Conservation (phyloP, 2,888 invertebrate species). For the Scaptomyza polygonia region DNA sequence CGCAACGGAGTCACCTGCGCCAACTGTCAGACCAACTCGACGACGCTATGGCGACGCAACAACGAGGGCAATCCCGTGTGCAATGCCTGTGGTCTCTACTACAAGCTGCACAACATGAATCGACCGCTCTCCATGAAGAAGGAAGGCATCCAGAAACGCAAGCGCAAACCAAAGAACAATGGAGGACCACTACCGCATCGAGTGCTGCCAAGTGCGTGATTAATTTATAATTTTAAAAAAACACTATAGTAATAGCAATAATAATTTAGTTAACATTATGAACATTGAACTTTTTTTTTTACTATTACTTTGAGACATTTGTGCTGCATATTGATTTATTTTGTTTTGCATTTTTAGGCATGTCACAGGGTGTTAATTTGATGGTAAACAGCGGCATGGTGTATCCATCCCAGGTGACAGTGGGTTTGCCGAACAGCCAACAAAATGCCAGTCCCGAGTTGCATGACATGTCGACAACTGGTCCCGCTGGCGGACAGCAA, state of each 20-base stretch:
- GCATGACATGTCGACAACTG: constrained; percentile 81
- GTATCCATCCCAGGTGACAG: constrained; percentile 83
- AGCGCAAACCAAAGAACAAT: constrained; percentile 92
- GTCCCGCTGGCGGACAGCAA: constrained; percentile 48
- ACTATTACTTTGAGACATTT: no score
- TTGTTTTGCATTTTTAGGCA: constrained; percentile 52
- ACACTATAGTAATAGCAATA: no score
- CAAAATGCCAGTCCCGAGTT: constrained; percentile 70
- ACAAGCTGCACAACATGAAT: constrained; percentile 86
- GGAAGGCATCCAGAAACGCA: constrained; percentile 98
- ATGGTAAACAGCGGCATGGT: constrained; percentile 70
- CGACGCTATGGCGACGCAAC: constrained; percentile 94
- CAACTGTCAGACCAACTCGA: constrained; percentile 88
- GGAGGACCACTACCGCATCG: constrained; percentile 75
- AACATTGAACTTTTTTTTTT: no score
- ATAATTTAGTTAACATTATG: no score
- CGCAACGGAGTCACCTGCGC: constrained; percentile 85
- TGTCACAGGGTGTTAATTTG: constrained; percentile 71
- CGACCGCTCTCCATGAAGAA: constrained; percentile 99
- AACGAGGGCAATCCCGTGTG: constrained; percentile 94
- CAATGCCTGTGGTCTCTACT: constrained; percentile 89
- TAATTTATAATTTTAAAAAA: no score
- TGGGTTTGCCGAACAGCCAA: constrained; percentile 55
- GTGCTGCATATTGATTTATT: neutral
- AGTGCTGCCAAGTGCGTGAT: constrained; percentile 70